phyloP scores from a whole-genome alignment of 2,888 invertebrate genomes.

The Tachina lurida region DNA sequence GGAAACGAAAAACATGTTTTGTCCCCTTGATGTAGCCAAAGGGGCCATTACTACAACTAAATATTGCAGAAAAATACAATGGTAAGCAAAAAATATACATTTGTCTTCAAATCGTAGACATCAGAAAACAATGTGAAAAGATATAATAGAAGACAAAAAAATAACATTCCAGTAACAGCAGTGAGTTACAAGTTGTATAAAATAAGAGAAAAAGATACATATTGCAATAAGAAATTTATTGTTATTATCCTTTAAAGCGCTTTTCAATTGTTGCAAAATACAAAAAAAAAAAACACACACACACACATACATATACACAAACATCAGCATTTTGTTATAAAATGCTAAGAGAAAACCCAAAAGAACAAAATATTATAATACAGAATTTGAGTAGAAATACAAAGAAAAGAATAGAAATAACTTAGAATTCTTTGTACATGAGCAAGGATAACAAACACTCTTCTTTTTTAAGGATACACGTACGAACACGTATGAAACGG shows the following conservation, averaged over 20 bases:
- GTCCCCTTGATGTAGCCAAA: constrained; percentile 40
- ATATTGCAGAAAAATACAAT: constrained; percentile 12
- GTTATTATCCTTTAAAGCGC: constrained; percentile 80
- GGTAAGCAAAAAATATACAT: constrained; percentile 47
- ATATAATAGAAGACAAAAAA: constrained; percentile 17
- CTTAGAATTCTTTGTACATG: neutral
- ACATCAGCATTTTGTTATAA: constrained; percentile 2
- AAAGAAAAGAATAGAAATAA: neutral
- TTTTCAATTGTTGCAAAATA: constrained; percentile 78
- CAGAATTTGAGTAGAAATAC: constrained; percentile 19
- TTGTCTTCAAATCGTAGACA: constrained; percentile 23
- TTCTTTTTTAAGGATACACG: neutral
- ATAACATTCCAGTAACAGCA: constrained; percentile 5
- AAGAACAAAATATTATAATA: constrained; percentile 34
- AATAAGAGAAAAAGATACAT: constrained; percentile 71
- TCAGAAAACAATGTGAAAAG: neutral
- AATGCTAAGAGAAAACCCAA: neutral
- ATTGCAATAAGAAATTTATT: constrained; percentile 80
- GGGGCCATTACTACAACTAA: constrained; percentile 12
- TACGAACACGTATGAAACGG: neutral
- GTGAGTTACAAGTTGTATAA: constrained; percentile 5
- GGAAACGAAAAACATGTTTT: neutral
- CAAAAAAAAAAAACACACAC: constrained; percentile 65
- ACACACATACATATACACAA: neutral
- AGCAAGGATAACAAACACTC: neutral